Percentiles rank a stretch among this genome's conserved stretches.
Evolutionary conservation across 2,113 vertebrate species (phyloP).

Genomic region (Leptobrachium ailaonicum): DNA sequence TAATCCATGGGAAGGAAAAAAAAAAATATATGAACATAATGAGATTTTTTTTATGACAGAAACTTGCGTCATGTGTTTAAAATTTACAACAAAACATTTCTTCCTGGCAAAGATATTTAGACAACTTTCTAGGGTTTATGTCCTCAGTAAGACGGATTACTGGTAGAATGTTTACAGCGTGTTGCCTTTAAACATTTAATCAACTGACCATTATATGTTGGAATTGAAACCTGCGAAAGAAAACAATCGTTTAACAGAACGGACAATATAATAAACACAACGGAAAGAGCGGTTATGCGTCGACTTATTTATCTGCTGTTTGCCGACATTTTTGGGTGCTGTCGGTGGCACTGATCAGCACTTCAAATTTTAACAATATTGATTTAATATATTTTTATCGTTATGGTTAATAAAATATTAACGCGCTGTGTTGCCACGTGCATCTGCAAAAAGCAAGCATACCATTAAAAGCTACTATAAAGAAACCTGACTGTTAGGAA

Average conservation of each 20-base stretch:
- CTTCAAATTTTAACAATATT: too few relatives aligned
- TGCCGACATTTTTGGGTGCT: too few relatives aligned
- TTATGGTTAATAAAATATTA: too few relatives aligned
- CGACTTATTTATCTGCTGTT: too few relatives aligned
- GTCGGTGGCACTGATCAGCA: too few relatives aligned
- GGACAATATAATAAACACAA: conserved; percentile 23
- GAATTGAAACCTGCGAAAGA: conserved; percentile 47
- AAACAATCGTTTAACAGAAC: conserved; percentile 34
- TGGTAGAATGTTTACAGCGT: conserved; percentile 49
- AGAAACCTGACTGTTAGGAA: too few relatives aligned
- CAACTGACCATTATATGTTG: conserved; percentile 41
- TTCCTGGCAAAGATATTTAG: conserved; percentile 3
- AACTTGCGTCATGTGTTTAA: conserved; percentile 50
- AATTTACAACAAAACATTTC: conserved; percentile 43
- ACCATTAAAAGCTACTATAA: too few relatives aligned
- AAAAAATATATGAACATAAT: conserved; percentile 50
- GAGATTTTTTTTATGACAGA: conserved; percentile 50
- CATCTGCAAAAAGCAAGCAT: too few relatives aligned
- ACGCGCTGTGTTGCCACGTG: too few relatives aligned
- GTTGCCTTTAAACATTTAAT: conserved; percentile 46
- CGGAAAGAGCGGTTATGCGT: too few relatives aligned
- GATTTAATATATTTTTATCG: too few relatives aligned
- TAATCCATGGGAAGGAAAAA: conserved; percentile 44
- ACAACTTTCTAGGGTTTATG: neutral
- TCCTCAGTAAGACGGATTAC: conserved; percentile 26